Conservation (phyloP, 1,140 invertebrate species). For the Kradibia gibbosae region DNA sequence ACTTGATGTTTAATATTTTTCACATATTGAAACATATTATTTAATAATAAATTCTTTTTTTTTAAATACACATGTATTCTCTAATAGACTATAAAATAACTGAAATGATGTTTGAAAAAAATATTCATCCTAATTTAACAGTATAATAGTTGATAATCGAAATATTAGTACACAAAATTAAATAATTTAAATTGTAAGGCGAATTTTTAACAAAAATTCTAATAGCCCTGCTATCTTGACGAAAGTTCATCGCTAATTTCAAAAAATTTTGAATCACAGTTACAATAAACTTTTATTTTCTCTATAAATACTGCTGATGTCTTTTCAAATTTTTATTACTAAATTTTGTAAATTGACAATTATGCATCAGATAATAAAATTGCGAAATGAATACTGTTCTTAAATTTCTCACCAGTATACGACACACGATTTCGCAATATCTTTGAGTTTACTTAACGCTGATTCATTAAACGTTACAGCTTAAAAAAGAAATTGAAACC, state of each 20-base stretch:
- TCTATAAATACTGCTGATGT: not conserved
- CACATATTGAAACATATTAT: not conserved
- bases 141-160: not conserved
- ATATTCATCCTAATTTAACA: not conserved
- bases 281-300: not conserved
- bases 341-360: too few species aligned
- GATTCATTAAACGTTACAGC: not conserved
- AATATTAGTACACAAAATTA: not conserved
- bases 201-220: not conserved
- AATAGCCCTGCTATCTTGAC: not conserved
- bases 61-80: not conserved
- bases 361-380: too few species aligned
- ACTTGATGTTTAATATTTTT: not conserved
- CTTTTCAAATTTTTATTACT: not conserved
- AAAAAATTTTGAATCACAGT: not conserved
- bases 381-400: not conserved
- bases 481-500: constrained; percentile 4
- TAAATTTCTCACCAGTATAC: not conserved
- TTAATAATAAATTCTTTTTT: not conserved
- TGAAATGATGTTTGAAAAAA: not conserved
- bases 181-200: not conserved
- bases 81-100: not conserved
- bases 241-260: not conserved
- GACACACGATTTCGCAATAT: not conserved
- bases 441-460: not conserved